Conservation (phyloP, 2,113 vertebrate genomes). For the Nycticorax nycticorax region DNA sequence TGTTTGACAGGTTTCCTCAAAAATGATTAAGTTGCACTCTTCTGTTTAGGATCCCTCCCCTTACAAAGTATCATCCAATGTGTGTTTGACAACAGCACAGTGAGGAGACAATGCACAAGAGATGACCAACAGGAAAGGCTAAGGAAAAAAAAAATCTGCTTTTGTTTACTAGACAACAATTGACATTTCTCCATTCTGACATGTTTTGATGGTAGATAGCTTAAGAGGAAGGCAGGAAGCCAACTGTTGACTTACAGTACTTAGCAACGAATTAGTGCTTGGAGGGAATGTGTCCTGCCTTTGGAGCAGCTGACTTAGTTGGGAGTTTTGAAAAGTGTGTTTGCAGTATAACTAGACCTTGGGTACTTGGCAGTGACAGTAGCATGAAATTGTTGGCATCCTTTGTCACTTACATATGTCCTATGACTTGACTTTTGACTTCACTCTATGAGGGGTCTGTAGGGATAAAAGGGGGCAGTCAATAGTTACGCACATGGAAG, state of each 20-base stretch:
- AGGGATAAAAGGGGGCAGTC: background rate
- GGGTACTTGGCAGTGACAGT: background rate
- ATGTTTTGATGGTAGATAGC: slow-evolving; percentile 64
- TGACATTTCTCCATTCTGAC: slow-evolving; percentile 65
- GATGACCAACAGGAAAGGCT: slow-evolving; percentile 32
- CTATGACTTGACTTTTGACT: background rate
- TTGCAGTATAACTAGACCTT: background rate
- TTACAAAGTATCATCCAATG: background rate
- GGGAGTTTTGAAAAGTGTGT: background rate
- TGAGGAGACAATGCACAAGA: slow-evolving; percentile 1
- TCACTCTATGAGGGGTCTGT: background rate
- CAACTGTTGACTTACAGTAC: slow-evolving; percentile 62
- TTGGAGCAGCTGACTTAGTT: slow-evolving; percentile 41
- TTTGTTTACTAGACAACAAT: slow-evolving; percentile 64
- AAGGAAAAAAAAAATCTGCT: slow-evolving; percentile 26
- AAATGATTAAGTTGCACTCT: background rate
- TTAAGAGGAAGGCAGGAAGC: slow-evolving; percentile 70
- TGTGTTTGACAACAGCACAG: background rate
- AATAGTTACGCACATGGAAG: background rate
- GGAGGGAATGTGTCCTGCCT: slow-evolving; percentile 45
- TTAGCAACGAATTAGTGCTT: slow-evolving; percentile 27
- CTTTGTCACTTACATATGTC: background rate
- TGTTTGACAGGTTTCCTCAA: background rate
- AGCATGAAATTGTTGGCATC: slow-evolving; percentile 4
- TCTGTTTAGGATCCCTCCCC: background rate